Base-by-base conservation (phyloP, 1,140 invertebrate species). In the Oryctes rhinoceros region DNA sequence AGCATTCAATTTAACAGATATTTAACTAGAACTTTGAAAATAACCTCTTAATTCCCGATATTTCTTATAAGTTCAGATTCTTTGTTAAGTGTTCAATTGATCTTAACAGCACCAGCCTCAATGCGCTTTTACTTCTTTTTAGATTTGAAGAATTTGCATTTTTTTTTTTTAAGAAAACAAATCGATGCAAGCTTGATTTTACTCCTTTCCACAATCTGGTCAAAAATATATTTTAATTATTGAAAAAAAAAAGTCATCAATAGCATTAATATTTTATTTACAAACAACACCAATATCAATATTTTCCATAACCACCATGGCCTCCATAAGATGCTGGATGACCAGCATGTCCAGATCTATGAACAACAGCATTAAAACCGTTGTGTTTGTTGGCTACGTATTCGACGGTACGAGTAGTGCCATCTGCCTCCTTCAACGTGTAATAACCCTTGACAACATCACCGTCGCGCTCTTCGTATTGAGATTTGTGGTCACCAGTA, bases 401-500 rank as follows among this genome's bases (percentile, higher is more conserved):
- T 74, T 89, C 88, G 4, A 91, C 90, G 10, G 88, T 90, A 76
- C 90, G 87, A 59, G 86, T 88, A 24, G 89, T 89, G 59, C 91
- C 91, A 80, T 91, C 91, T 1, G 91, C 84, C 79, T 91, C 90
- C 20, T 90, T 82, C 76, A 91, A 88, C 39, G 86, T 88, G 84
- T 90, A 91, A 84, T 87, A 90, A 0, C 91, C 91, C 1, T 85
- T 84, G 0, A 91, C 90, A 0, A 83, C 81, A 35, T 88, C 89
- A 0, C 88, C 89, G 44, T 89, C 87, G 4, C 89, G 84, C 0
- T 86, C 86, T 84, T 90, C 90, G 4, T 89, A 86, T 13, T 89
- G 89, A 3, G 90, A 91, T 83, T 92, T 91, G 84, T 90, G 89
- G 83, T 92, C 91, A 4, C 91, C 91, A 0, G 90, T 91, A 67